Percentiles rank a stretch among this genome's conserved stretches.
Conservation (phyloP, 2,113 vertebrate genomes). For the Pantherophis guttatus region DNA sequence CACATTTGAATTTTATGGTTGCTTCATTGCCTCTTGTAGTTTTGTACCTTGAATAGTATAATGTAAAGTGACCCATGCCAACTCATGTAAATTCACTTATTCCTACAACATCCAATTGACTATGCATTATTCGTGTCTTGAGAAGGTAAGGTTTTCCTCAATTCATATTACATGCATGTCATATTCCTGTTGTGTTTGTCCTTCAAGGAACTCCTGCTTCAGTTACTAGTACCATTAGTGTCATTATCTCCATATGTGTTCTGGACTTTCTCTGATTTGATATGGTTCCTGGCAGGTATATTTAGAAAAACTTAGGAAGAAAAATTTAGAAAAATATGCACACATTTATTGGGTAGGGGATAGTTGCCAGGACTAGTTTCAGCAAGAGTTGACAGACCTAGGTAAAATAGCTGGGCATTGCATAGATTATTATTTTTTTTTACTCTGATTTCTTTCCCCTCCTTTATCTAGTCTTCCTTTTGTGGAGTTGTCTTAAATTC, state of each 20-base stretch:
- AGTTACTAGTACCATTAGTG: neutral
- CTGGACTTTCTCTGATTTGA: neutral
- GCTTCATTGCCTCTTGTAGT: neutral
- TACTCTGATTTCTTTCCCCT: neutral
- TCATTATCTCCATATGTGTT: neutral
- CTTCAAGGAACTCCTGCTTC: neutral
- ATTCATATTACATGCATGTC: neutral
- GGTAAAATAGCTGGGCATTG: neutral
- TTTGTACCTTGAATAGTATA: neutral
- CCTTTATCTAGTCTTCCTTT: neutral
- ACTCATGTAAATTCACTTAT: neutral
- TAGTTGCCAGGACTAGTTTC: neutral
- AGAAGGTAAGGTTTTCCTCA: neutral
- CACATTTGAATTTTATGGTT: neutral
- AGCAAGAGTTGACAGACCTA: neutral
- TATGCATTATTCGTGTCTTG: neutral
- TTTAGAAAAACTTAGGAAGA: neutral
- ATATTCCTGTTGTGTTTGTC: neutral
- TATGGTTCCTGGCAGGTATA: neutral
- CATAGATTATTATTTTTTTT: neutral
- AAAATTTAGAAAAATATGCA: neutral
- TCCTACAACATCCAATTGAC: neutral
- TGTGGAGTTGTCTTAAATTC: neutral
- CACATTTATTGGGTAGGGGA: neutral
- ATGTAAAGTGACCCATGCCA: neutral